Base-by-base conservation (phyloP, 1,140 invertebrate species). In the Conopomorpha cramerella region DNA sequence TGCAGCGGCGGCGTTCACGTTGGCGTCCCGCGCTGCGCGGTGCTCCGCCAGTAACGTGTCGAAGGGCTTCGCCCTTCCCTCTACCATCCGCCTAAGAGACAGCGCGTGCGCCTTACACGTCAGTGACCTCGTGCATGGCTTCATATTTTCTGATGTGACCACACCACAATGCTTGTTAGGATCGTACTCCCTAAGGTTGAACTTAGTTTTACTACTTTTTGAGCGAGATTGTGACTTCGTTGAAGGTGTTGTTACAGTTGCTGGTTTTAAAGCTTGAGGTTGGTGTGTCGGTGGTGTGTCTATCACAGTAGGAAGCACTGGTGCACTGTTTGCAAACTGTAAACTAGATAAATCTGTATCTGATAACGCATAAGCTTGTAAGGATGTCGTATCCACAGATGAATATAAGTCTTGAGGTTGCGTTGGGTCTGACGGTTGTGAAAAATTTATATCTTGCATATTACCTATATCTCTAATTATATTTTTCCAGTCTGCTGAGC, bases 41-140 rank as follows among this genome's bases (percentile, higher is more conserved):
- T 92, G 89, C 40, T 91, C 89, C 2, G 86, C 84, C 27, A 93
- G 76, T 14, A 93, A 73, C 28, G 87, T 84, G 67, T 93, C 90
- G 71, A 92, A 93, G 15, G 85, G 80, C 66, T 90, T 90, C 30
- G 83, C 83, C 16, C 90, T 72, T 0, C 89, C 90, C 28, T 76
- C 51, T n/a, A 92, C 90, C 8, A 84, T 85, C 38, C 91, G 65
- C 27, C 90, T 71, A 33, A 91, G 50, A 15, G 87, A 87, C 33
- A 93, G 78, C 3, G 89, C 85, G 76, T 93, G 91, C 10, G 89
- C 86, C 76, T 92, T 92, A 63, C 91, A 93, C 1, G 90, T 92
- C 8, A 92, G 78, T 8, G 89, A 92, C 16, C 90, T 74, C 14
- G 89, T 91, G 60, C 91, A 93, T 0, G 86, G 86, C 50, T 87